These are phyloP conservation scores for Donacobius atricapilla DNA, from an alignment of 2,113 vertebrate genomes.

Conservation along the genomic window DNA sequence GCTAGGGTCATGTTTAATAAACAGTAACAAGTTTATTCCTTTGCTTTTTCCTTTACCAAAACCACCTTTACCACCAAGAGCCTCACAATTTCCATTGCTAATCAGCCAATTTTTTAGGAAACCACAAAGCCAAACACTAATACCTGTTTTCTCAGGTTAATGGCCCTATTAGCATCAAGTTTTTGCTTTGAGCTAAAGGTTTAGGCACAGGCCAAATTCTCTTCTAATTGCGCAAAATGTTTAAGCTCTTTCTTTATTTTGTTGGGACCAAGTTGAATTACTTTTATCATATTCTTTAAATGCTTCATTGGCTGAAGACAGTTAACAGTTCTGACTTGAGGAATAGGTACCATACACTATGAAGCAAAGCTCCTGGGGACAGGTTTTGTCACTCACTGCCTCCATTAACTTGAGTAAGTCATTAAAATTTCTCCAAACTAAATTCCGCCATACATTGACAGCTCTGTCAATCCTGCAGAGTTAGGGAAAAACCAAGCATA, in stretches of 20 bases:
- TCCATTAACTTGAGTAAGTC: neutral
- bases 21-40: neutral
- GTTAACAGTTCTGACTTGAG: neutral
- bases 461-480: neutral
- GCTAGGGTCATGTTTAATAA: neutral
- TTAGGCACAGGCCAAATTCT: neutral
- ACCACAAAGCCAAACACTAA: neutral
- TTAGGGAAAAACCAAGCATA: neutral
- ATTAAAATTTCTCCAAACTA: neutral
- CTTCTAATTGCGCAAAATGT: neutral
- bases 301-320: neutral
- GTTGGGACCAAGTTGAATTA: neutral
- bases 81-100: neutral
- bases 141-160: neutral
- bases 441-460: neutral
- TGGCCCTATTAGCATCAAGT: neutral
- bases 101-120: neutral
- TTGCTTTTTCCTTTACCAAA: neutral
- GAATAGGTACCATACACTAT: accelerated
- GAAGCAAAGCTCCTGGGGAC: neutral
- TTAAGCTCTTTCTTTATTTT: neutral
- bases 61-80: neutral
- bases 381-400: neutral
- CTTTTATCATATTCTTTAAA: neutral
- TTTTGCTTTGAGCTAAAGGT: neutral